Evolutionary conservation across 1,140 invertebrate species (phyloP), one percentile per base, ranked within the genome.

Genomic region (Drosophila ogumai): DNA sequence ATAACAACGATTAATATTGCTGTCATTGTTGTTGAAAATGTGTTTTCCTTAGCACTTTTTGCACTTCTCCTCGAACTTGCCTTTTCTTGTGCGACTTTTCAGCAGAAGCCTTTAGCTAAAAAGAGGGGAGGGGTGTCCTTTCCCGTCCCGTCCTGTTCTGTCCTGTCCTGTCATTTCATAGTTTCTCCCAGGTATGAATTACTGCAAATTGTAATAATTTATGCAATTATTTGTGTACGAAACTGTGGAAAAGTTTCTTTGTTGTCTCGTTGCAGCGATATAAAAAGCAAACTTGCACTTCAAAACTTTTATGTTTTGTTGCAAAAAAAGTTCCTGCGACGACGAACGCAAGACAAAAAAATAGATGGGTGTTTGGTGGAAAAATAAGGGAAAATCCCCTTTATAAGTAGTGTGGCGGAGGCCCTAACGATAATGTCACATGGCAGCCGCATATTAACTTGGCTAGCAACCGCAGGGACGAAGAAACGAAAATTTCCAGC

Each of bases 381-480:
- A 60, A 32, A 32, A 8, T 36, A 22, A 25, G 12, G 22, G 56
- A 22, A 41, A 38, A 28, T 17, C 31, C 22, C 34, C 52, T 10
- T 15, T 54, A 15, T 54, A 36, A 54, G 31, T n/a, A 25, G 60
- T 63, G 75, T 44, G 34, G 55, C 22, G 17, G 12, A 10, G 43
- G 19, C 12, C 17, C 43, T 41, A 65, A 60, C 55, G 66, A 84
- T 81, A 84, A 77, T 85, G 81, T 84, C 81, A 84, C 77, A 81
- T 75, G 80, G 75, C 59, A 67, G 78, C 66, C 72, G 81, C 81
- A 73, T 73, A 77, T 84, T 85, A 86, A 82, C 79, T 87, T 82
- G 65, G 65, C 69, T 41, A 52, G 64, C 40, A 34, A 49, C 50
- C 50, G 54, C 61, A 50, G 46, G 47, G 44, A 66, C 52, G 58